Percentiles rank a stretch among this genome's conserved stretches.
These are phyloP conservation scores for Todiramphus chloris DNA, from an alignment of 2,113 vertebrate species.

Conservation along the genomic window DNA sequence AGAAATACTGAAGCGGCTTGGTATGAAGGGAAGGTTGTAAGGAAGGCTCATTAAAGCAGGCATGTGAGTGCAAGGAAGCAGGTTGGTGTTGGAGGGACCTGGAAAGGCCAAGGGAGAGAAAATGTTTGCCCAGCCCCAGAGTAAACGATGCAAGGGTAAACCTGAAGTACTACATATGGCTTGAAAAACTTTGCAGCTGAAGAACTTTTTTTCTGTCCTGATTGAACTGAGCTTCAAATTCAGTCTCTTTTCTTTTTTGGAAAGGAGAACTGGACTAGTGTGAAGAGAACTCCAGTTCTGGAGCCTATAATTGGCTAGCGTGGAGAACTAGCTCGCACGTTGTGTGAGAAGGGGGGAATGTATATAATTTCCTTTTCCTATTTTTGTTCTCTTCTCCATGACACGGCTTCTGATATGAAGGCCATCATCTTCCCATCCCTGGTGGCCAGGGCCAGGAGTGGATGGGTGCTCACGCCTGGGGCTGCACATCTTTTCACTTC, in stretches of 20 bases:
- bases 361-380: neutral
- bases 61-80: neutral
- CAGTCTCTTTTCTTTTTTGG: neutral
- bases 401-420: neutral
- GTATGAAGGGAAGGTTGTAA: neutral
- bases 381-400: neutral
- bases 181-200: neutral
- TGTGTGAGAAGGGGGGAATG: neutral
- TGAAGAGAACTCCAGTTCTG: neutral
- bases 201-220: neutral
- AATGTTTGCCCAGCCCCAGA: constrained; percentile 1
- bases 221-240: neutral
- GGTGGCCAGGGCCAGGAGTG: fast-evolving
- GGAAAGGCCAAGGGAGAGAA: constrained; percentile 4
- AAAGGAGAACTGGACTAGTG: neutral
- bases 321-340: fast-evolving
- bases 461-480: neutral
- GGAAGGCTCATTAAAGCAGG: neutral
- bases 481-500: neutral
- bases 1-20: neutral
- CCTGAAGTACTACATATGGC: neutral
- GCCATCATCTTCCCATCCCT: fast-evolving
- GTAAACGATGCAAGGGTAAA: neutral
- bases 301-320: neutral
- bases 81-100: neutral